Percentiles rank a stretch among this genome's conserved stretches.
Evolutionary conservation across 2,888 invertebrate species (phyloP).

Genomic region (Apoderus coryli): DNA sequence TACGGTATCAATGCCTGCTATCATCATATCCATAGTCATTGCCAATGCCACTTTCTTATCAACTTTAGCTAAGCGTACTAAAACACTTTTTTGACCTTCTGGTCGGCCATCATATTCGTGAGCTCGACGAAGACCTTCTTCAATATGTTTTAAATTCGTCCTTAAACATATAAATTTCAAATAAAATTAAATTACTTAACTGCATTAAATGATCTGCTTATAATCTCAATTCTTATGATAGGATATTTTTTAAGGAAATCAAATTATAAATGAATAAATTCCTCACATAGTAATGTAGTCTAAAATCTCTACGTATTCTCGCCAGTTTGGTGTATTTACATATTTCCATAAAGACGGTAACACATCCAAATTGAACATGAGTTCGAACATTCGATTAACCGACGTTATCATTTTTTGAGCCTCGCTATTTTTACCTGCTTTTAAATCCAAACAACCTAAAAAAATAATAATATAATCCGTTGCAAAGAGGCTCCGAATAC

Average conservation of each 20-base stretch:
- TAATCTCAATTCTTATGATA: too few species aligned
- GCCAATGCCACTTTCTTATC: conserved; percentile 46
- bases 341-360: conserved; percentile 27
- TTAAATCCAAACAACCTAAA: conserved; percentile 31
- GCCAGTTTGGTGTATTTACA: conserved; percentile 25
- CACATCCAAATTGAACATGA: conserved; percentile 26
- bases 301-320: conserved; percentile 27
- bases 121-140: conserved; percentile 18
- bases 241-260: too few species aligned
- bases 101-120: conserved; percentile 22
- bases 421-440: conserved; percentile 26
- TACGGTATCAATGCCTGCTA: conserved; percentile 61
- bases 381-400: conserved; percentile 22
- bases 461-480: too few species aligned
- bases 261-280: too few species aligned
- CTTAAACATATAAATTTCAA: conserved; percentile 17
- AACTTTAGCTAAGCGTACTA: conserved; percentile 47
- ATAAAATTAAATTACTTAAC: neutral
- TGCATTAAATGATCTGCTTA: too few species aligned
- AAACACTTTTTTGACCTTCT: conserved; percentile 41
- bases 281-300: conserved; percentile 26
- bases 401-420: conserved; percentile 32
- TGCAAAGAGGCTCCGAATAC: too few species aligned
- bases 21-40: conserved; percentile 55
- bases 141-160: conserved; percentile 23